Percentiles rank a stretch among this genome's conserved stretches.
Evolutionary conservation across 2,888 invertebrate genomes (phyloP).

Genomic region (Chrysolina oricalcia): DNA sequence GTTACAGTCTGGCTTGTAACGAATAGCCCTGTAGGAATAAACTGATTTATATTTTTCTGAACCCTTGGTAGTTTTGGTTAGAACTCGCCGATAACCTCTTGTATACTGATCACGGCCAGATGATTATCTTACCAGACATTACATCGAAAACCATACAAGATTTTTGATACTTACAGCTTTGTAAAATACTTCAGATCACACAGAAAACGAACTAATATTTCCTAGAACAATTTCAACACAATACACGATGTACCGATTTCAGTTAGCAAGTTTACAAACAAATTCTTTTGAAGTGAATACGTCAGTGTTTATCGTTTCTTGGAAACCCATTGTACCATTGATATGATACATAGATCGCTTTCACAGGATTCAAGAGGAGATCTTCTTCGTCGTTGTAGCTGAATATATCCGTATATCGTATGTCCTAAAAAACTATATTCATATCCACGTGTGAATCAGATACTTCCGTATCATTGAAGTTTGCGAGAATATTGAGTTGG

Average conservation of each 20-base stretch:
- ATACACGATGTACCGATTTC: slow-evolving; percentile 3
- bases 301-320: not conserved
- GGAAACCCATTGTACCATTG: not conserved
- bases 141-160: slow-evolving; percentile 11
- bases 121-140: slow-evolving; percentile 21
- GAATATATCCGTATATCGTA: no score
- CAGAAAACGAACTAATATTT: slow-evolving; percentile 50
- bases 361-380: not conserved
- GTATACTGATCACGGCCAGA: slow-evolving; percentile 1
- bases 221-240: slow-evolving; percentile 37
- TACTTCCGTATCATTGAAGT: no score
- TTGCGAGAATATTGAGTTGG: no score
- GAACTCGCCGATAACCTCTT: not conserved
- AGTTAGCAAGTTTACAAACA: not conserved
- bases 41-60: not conserved
- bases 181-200: slow-evolving; percentile 40
- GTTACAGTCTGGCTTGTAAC: no score
- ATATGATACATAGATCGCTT: no score
- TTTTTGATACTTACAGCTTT: slow-evolving; percentile 45
- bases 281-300: not conserved
- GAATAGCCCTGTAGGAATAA: not conserved
- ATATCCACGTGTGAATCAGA: no score
- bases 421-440: no score
- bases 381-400: not conserved
- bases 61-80: not conserved